Base-by-base conservation (phyloP, 2,888 invertebrate species). In the Neria commutata region DNA sequence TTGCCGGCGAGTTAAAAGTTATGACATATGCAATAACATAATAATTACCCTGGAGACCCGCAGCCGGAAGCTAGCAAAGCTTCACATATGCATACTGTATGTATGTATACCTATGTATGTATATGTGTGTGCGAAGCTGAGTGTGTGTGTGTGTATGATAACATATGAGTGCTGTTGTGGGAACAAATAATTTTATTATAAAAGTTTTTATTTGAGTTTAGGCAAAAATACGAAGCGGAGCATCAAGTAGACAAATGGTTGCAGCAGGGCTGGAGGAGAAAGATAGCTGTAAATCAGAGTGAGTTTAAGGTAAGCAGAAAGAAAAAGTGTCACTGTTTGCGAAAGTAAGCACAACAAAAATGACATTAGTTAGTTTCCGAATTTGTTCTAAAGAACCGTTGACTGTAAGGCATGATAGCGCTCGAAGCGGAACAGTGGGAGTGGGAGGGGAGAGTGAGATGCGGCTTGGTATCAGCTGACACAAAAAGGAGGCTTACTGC, bases 171-270 rank as follows among this genome's bases (percentile, higher is more conserved):
- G 17, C 21, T 17, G 19, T 14, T 42, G 42, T 42, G 42, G 42
- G 42, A 17, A 42, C 42, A 42, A 42, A 42, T 42, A 42, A 42
- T 42, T 42, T 42, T 42, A 42, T 42, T 42, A 42, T 42, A 42
- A 42, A 42, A 42, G 42, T 42, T 42, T 42, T 42, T 42, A 42
- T 42, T 42, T 42, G 42, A 42, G 42, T 42, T 42, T 37, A n/a
- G 4, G n/a, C 4, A 37, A n/a, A 37, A 37, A 37, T n/a, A 6
- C 37, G 8, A 6, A 37, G 37, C 16, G 37, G 6, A n/a, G 4
- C 4, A n/a, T 8, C 4, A n/a, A 5, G 37, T 37, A n/a, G n/a
- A n/a, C n/a, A n/a, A n/a, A n/a, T n/a, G 37, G 8, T 14, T n/a
- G 8, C 37, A 14, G 8, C 8, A n/a, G n/a, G 8, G 14, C 16